Percentiles rank a stretch among this genome's conserved stretches.
These are phyloP conservation scores for Smutsia gigantea DNA, from an alignment of 2,797 vertebrate species.

Conservation along the genomic window DNA sequence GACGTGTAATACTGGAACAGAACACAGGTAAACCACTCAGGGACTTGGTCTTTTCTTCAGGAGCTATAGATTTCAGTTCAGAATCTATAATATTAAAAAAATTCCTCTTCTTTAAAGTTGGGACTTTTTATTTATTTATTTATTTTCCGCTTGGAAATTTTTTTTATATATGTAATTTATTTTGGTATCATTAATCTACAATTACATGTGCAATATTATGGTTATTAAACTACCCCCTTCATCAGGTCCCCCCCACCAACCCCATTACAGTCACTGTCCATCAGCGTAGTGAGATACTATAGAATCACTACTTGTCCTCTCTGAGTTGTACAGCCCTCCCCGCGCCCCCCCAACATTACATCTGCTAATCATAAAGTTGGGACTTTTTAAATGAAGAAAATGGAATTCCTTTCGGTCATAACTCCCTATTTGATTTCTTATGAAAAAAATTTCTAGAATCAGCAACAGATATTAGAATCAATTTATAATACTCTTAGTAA, in stretches of 20 bases:
- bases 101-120: not conserved
- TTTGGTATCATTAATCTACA: no score
- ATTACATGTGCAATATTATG: no score
- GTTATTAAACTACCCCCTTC: no score
- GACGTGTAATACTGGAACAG: not conserved
- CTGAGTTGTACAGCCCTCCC: no score
- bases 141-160: no score
- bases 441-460: not conserved
- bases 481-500: not conserved
- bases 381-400: conserved; percentile 28
- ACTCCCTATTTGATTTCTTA: conserved; percentile 18
- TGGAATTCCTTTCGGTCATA: not conserved
- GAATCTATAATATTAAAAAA: conserved; percentile 32
- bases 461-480: not conserved
- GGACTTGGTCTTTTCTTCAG: not conserved
- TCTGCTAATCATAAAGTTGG: not conserved
- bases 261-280: no score
- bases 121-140: not conserved
- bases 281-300: no score
- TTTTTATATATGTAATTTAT: no score
- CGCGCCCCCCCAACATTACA: no score
- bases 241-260: no score
- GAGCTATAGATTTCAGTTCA: not conserved
- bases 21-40: not conserved
- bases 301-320: no score